Base-by-base conservation (phyloP, 2,113 vertebrate genomes). In the Pedetes capensis region DNA sequence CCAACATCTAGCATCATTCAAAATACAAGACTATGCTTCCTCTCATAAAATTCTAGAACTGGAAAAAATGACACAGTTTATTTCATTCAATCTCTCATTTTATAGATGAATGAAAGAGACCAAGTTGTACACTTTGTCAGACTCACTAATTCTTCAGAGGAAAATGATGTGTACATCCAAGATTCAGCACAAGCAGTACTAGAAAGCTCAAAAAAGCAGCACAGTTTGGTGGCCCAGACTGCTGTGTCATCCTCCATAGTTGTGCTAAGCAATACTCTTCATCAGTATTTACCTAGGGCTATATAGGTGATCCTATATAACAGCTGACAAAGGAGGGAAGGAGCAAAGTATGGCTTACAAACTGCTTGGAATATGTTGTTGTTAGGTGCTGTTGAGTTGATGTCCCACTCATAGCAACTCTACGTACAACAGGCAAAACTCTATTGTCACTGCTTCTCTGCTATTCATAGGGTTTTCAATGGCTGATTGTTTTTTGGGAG, bases 101-200 rank as follows among this genome's bases (percentile, higher is more conserved):
- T 55, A 87, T 29, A 68, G n/a, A 86, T 83, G 53, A 94, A 51
- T 80, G 64, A 95, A 80, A 92, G 47, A 80, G n/a, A 17, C 39
- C 17, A 76, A 79, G 91, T 71, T 81, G 51, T 34, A 37, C 5
- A 34, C 23, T 87, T 79, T 37, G n/a, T 55, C 68, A 61, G 44
- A 51, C 44, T 17, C 22, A 32, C 3, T 8, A 53, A 63, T 11
- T 59, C 83, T 91, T 80, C 63, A 32, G 8, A 74, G 9, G 10
- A 68, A 91, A 42, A 49, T 29, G 57, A 17, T 37, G 1, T 44
- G 22, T 63, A 7, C 25, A 16, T 25, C 25, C 27, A 44, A 23
- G 16, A 44, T 76, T 51, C 44, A 49, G 10, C 37, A 72, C 14
- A 66, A 84, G 17, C 29, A 34, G 7, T 11, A 16, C 10, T 7